Evolutionary conservation across 2,113 vertebrate species (phyloP).

Genomic region (Oceanites oceanicus): DNA sequence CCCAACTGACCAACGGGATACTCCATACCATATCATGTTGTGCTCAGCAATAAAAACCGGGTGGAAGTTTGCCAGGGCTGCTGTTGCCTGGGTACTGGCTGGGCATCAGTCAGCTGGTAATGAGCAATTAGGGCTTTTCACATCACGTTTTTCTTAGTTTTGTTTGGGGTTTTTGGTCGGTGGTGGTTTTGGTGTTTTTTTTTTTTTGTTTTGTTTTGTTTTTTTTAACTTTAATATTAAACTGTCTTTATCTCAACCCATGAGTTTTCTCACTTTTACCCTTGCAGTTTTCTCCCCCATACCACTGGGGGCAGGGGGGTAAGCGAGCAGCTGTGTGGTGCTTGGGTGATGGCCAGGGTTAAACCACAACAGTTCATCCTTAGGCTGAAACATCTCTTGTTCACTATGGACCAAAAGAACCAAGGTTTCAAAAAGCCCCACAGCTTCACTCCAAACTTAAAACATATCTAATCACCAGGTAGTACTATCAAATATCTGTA

Average conservation of each 20-base stretch:
- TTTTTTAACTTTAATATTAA: no score
- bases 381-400: neutral
- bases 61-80: neutral
- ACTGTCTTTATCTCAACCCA: neutral
- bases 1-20: neutral
- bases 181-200: no score
- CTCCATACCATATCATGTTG: accelerated
- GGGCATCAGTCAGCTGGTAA: neutral
- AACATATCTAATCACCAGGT: neutral
- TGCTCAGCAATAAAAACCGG: neutral
- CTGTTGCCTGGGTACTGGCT: neutral
- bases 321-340: neutral
- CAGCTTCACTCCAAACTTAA: neutral
- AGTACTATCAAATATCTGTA: neutral
- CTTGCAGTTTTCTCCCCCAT: neutral
- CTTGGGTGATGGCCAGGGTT: neutral
- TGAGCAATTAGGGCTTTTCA: neutral
- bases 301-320: no score
- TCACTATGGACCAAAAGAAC: neutral
- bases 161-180: neutral
- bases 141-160: neutral
- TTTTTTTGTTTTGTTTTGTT: no score
- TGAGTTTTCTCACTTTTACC: neutral
- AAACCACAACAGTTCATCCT: neutral
- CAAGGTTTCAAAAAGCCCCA: neutral